Conservation (phyloP, 2,888 invertebrate species). For the Copidosoma aretas region DNA sequence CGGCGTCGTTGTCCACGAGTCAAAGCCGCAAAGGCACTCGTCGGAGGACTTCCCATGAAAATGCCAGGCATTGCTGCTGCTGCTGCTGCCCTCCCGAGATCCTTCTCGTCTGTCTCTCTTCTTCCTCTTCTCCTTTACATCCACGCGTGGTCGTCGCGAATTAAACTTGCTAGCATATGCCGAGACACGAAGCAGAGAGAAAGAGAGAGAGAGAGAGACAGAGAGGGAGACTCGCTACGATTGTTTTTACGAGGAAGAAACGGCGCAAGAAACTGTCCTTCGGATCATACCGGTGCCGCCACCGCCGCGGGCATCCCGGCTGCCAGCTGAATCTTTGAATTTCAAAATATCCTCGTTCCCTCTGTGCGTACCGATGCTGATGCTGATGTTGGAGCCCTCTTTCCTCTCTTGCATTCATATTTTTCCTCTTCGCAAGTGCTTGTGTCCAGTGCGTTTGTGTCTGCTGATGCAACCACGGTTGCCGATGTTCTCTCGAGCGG, state of each 20-base stretch:
- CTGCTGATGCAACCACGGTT: not conserved
- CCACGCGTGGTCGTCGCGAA: too few relatives aligned
- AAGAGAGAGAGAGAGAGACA: constrained; percentile 1
- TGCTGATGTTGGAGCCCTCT: not conserved
- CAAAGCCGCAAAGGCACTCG: constrained; percentile 53
- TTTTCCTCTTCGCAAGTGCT: not conserved
- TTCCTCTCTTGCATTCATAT: constrained; percentile 29
- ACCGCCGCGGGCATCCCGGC: constrained; percentile 37
- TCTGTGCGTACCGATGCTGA: too few relatives aligned
- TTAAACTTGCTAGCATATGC: constrained; percentile 18
- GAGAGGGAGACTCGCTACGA: constrained; percentile 51
- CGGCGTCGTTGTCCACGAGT: constrained; percentile 57
- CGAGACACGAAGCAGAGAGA: not conserved
- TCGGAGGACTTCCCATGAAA: constrained; percentile 58
- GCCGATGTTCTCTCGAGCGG: not conserved
- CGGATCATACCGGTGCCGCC: constrained; percentile 51
- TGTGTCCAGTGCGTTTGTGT: not conserved
- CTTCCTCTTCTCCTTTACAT: not conserved
- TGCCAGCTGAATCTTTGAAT: constrained; percentile 34
- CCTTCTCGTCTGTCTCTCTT: constrained; percentile 34
- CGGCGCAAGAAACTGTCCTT: constrained; percentile 59
- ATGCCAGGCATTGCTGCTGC: constrained; percentile 57
- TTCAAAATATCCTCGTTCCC: constrained; percentile 29
- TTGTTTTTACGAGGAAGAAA: constrained; percentile 55
- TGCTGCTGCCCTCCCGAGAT: constrained; percentile 46